A percentile compares a stretch with the other conserved stretches of the same genome.
Conservation (phyloP, 2,113 vertebrate genomes). For the Lasiurus cinereus region DNA sequence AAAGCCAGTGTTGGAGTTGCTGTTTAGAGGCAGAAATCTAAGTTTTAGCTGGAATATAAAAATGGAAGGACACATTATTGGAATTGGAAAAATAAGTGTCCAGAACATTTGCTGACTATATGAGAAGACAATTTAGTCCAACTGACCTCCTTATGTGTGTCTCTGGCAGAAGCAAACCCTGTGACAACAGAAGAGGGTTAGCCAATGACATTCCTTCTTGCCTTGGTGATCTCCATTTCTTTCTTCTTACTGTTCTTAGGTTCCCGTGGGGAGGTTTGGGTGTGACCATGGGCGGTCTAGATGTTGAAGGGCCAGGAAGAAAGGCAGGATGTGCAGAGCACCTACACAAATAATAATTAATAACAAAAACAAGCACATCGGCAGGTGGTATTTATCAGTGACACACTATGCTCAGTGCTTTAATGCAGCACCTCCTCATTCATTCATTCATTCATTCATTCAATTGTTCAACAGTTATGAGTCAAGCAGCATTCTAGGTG, state of each 20-base stretch:
- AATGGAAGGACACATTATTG: background rate
- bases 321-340: background rate
- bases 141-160: background rate
- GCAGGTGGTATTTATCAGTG: background rate
- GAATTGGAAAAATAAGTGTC: background rate
- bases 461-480: background rate
- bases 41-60: background rate
- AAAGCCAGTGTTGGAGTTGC: background rate
- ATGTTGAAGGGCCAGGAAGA: background rate
- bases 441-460: background rate
- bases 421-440: background rate
- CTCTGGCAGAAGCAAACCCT: background rate
- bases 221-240: background rate
- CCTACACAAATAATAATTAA: constrained; percentile 16
- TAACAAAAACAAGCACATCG: background rate
- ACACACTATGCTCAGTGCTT: background rate
- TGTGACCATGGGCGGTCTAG: background rate
- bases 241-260: background rate
- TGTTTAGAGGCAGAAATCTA: background rate
- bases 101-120: background rate
- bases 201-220: background rate
- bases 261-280: background rate
- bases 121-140: background rate
- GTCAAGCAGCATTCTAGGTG: background rate
- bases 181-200: background rate